Percentiles rank a stretch among this genome's conserved stretches.
Conservation (phyloP, 2,888 invertebrate genomes). For the Junonia oenone region DNA sequence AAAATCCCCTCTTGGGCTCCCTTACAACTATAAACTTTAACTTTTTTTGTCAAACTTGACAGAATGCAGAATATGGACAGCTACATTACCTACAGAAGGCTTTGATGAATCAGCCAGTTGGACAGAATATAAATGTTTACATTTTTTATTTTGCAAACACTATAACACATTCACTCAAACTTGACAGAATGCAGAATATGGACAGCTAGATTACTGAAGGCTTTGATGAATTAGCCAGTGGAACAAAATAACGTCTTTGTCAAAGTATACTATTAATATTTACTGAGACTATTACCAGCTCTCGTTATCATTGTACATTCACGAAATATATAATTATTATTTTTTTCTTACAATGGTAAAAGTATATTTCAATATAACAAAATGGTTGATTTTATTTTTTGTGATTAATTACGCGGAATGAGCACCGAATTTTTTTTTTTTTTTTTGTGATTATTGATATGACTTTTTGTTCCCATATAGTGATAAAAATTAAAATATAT, state of each 20-base stretch:
- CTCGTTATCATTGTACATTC: neutral
- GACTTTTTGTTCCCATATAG: neutral
- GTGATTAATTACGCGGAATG: neutral
- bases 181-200: slow-evolving; percentile 9
- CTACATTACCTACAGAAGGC: too few relatives aligned
- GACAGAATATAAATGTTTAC: too few relatives aligned
- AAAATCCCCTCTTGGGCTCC: too few relatives aligned
- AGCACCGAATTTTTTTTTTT: neutral
- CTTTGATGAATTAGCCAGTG: slow-evolving; percentile 18
- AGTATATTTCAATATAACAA: neutral
- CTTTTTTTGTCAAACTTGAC: too few relatives aligned
- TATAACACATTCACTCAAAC: slow-evolving; percentile 7
- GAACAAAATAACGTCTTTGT: slow-evolving; percentile 7
- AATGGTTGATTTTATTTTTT: neutral
- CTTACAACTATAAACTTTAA: too few relatives aligned
- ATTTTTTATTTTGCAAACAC: too few relatives aligned
- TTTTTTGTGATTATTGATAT: neutral
- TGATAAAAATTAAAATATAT: too few relatives aligned
- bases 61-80: too few relatives aligned
- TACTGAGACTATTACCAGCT: neutral
- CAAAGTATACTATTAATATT: neutral
- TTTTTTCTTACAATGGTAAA: neutral
- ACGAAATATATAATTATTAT: neutral
- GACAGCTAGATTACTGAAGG: slow-evolving; percentile 12
- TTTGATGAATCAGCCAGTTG: too few relatives aligned